These are phyloP conservation scores for Saiga tatarica DNA, from an alignment of 2,113 vertebrate species.

Conservation along the genomic window DNA sequence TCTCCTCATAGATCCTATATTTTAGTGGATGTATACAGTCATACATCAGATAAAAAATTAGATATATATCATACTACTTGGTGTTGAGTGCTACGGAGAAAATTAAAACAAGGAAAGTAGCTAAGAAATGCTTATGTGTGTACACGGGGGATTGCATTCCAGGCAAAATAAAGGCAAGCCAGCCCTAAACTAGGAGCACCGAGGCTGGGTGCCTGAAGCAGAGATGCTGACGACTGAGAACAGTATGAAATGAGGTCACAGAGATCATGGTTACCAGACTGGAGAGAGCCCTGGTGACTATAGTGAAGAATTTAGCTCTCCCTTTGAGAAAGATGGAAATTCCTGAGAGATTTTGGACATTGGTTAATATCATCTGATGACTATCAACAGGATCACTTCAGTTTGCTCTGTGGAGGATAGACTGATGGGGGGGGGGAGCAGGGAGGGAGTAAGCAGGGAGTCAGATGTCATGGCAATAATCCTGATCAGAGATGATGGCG, in stretches of 20 bases:
- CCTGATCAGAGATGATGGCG: neutral
- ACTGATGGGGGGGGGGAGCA: accelerated
- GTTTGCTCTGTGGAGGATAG: too few species aligned
- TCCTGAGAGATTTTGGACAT: neutral
- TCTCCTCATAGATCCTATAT: neutral
- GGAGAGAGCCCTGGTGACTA: neutral
- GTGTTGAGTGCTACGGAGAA: neutral
- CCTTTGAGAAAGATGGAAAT: neutral
- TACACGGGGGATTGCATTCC: neutral
- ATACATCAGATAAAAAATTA: neutral
- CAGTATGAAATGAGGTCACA: too few species aligned
- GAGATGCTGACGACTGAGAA: neutral
- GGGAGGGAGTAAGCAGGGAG: neutral
- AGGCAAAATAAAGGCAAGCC: neutral
- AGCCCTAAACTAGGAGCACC: neutral
- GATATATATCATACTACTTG: neutral
- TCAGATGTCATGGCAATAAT: neutral
- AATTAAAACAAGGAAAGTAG: neutral
- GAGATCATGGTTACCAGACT: neutral
- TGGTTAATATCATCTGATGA: neutral
- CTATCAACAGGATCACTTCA: neutral
- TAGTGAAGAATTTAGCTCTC: neutral
- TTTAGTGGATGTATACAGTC: neutral
- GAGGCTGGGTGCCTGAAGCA: neutral
- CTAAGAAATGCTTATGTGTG: neutral